Evolutionary conservation across 2,888 invertebrate species (phyloP).

Genomic region (Lasioglossum villosulum): DNA sequence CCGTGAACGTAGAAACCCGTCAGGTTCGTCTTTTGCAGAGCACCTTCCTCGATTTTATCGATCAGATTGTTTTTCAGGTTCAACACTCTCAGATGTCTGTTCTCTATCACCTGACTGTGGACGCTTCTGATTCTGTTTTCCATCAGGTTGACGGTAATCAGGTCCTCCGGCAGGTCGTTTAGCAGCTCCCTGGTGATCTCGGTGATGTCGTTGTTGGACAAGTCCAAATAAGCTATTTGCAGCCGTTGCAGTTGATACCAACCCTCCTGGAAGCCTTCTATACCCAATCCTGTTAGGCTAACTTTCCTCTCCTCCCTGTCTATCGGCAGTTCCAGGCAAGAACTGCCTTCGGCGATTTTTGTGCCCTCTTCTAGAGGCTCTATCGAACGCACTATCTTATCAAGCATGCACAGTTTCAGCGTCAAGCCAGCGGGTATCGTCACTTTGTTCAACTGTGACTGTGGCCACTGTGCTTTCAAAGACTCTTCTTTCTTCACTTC

Average conservation of each 20-base stretch:
- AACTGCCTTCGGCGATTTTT: slow-evolving; percentile 23
- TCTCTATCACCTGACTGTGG: slow-evolving; percentile 70
- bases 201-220: slow-evolving; percentile 70
- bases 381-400: slow-evolving; percentile 62
- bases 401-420: slow-evolving; percentile 68
- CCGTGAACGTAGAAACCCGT: slow-evolving; percentile 57
- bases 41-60: slow-evolving; percentile 79
- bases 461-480: not conserved
- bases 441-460: not conserved
- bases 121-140: slow-evolving; percentile 68
- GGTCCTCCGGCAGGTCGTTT: slow-evolving; percentile 72
- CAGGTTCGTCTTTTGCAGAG: slow-evolving; percentile 81
- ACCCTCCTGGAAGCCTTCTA: slow-evolving; percentile 71
- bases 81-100: slow-evolving; percentile 78
- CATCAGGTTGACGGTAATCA: slow-evolving; percentile 66
- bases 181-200: slow-evolving; percentile 72
- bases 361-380: slow-evolving; percentile 58
- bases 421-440: slow-evolving; percentile 27
- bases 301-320: slow-evolving; percentile 41
- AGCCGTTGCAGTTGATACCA: slow-evolving; percentile 73
- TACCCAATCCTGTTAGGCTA: slow-evolving; percentile 60
- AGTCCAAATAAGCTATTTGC: slow-evolving; percentile 63
- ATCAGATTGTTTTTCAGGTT: slow-evolving; percentile 82
- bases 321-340: slow-evolving; percentile 60
- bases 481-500: not conserved